These are phyloP conservation scores for Thymelicus lineola DNA, from an alignment of 2,888 invertebrate species.

Conservation along the genomic window DNA sequence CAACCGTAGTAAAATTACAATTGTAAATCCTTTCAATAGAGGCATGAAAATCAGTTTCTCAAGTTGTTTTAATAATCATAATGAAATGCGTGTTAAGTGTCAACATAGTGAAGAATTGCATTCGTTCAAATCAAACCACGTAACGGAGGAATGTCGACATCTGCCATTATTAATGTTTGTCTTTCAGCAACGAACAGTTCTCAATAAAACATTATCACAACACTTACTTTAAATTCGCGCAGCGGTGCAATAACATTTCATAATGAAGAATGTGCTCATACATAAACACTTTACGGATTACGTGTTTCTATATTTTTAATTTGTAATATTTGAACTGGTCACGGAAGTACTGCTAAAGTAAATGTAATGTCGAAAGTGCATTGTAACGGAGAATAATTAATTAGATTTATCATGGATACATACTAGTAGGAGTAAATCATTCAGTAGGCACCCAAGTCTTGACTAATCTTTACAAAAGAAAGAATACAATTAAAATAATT, in stretches of 20 bases:
- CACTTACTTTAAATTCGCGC: constrained; percentile 5
- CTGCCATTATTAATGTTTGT: background rate
- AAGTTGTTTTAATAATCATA: too few relatives aligned
- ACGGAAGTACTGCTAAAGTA: background rate
- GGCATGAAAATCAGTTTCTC: too few relatives aligned
- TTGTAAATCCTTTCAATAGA: too few relatives aligned
- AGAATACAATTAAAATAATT: too few relatives aligned
- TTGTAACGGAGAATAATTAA: background rate
- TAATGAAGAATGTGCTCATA: background rate
- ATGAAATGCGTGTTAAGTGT: too few relatives aligned
- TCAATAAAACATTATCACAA: constrained; percentile 2
- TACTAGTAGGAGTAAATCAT: too few relatives aligned
- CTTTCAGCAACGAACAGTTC: constrained; percentile 5
- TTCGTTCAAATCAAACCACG: constrained; percentile 4
- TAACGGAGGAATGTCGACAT: background rate
- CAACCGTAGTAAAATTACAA: too few relatives aligned
- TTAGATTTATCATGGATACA: background rate
- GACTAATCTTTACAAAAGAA: too few relatives aligned
- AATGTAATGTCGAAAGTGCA: background rate
- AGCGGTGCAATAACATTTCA: constrained; percentile 1
- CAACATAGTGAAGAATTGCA: background rate
- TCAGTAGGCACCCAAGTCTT: too few relatives aligned
- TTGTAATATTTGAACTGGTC: constrained; percentile 10
- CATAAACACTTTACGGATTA: constrained; percentile 2
- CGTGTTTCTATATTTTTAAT: background rate